phyloP scores from a whole-genome alignment of 2,797 vertebrate species.

The Xenentodon cancila region DNA sequence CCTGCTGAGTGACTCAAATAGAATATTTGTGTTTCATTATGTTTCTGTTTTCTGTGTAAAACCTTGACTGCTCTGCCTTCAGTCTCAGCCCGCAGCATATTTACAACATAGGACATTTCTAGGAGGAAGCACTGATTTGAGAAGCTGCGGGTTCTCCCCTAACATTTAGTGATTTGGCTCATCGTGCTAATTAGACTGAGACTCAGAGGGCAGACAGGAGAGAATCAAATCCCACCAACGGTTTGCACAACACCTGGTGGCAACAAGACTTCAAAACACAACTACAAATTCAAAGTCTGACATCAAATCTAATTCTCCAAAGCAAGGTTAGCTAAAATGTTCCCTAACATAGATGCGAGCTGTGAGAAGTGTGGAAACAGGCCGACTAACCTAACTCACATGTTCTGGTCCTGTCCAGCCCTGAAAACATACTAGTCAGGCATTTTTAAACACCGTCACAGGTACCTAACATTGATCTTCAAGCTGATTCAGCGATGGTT shows the following conservation, averaged over 20 bases:
- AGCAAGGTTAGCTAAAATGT: too few species aligned
- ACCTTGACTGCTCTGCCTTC: constrained; percentile 13
- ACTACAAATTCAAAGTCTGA: constrained; percentile 2
- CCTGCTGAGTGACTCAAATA: neutral
- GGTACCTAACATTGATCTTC: too few species aligned
- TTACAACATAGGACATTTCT: constrained; percentile 15
- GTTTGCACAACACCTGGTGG: constrained; percentile 16
- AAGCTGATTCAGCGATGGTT: too few species aligned
- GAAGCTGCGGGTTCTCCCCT: constrained; percentile 8
- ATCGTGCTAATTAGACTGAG: constrained; percentile 47
- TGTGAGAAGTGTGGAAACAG: too few species aligned
- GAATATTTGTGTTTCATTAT: neutral
- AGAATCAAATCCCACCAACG: constrained; percentile 32
- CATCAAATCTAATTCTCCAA: too few species aligned
- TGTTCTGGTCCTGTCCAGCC: too few species aligned
- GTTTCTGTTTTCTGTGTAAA: constrained; percentile 12
- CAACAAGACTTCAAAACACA: constrained; percentile 18
- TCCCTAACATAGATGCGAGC: too few species aligned
- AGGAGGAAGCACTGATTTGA: constrained; percentile 28
- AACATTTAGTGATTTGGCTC: constrained; percentile 30
- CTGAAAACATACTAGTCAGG: too few species aligned
- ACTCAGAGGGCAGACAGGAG: constrained; percentile 17
- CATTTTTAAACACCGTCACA: too few species aligned
- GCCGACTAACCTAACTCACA: too few species aligned
- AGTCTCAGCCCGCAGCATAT: constrained; percentile 13